phyloP scores from a whole-genome alignment of 2,888 invertebrate species.

The Formica aserva region DNA sequence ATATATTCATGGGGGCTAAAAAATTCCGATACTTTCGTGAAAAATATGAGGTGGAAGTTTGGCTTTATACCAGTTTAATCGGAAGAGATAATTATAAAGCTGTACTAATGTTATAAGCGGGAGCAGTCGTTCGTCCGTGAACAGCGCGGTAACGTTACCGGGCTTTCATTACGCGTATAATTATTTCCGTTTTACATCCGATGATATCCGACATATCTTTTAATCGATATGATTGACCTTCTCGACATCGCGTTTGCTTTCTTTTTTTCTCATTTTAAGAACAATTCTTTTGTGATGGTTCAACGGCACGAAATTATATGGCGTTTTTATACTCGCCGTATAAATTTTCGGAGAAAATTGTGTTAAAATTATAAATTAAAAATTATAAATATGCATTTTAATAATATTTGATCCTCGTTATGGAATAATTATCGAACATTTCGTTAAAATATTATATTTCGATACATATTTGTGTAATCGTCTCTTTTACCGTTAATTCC shows the following conservation, averaged over 20 bases:
- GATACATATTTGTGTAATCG: slow-evolving; percentile 2
- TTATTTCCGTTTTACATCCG: slow-evolving; percentile 30
- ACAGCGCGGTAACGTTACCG: not conserved
- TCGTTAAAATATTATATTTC: slow-evolving; percentile 29
- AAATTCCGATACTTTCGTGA: slow-evolving; percentile 60
- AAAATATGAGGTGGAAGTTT: slow-evolving; percentile 44
- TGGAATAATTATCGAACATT: slow-evolving; percentile 33
- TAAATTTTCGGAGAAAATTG: slow-evolving; percentile 4
- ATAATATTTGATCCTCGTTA: slow-evolving; percentile 16
- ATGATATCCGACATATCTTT: slow-evolving; percentile 34
- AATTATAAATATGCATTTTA: slow-evolving; percentile 15
- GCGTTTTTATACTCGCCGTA: not conserved
- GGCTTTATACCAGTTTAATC: slow-evolving; percentile 45
- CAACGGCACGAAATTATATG: slow-evolving; percentile 10
- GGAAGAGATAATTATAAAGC: slow-evolving; percentile 49
- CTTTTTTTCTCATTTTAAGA: slow-evolving; percentile 8
- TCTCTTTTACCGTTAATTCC: slow-evolving; percentile 41
- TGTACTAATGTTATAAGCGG: slow-evolving; percentile 36
- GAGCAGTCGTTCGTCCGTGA: not conserved
- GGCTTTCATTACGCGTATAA: slow-evolving; percentile 37
- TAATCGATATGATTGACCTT: slow-evolving; percentile 39
- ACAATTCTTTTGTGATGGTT: slow-evolving; percentile 6
- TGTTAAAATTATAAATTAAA: not conserved
- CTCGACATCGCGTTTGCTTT: not conserved
- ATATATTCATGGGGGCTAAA: slow-evolving; percentile 39